Conservation (phyloP, 2,797 vertebrate species). For the Ammospiza maritima region DNA sequence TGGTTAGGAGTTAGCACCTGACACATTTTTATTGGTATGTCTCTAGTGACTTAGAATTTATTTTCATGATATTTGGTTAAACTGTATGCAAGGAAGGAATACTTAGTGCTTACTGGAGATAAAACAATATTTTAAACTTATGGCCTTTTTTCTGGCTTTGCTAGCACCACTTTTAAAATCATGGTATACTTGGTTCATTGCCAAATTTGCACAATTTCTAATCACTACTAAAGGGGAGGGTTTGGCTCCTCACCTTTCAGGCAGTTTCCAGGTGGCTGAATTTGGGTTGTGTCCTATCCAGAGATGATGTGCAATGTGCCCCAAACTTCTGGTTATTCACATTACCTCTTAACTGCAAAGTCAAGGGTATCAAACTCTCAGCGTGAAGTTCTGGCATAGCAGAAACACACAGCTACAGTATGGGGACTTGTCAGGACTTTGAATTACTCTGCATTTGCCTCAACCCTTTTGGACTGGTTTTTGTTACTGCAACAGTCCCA, state of each 20-base stretch:
- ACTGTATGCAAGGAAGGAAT: not conserved
- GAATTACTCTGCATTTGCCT: not conserved
- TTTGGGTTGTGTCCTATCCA: accelerated
- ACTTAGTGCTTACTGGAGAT: not conserved
- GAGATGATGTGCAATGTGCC: not conserved
- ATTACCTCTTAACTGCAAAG: not conserved
- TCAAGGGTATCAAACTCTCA: not conserved
- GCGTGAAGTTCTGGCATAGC: not conserved
- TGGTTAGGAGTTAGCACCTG: not conserved
- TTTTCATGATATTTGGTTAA: not conserved
- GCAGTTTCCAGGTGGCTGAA: not conserved
- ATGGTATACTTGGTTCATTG: not conserved
- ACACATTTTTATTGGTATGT: not conserved
- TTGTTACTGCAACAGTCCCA: not conserved
- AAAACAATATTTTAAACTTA: not conserved
- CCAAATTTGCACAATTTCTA: not conserved
- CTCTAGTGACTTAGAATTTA: not conserved
- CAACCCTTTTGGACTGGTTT: not conserved
- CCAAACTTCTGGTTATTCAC: not conserved
- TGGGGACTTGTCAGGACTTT: not conserved
- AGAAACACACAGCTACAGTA: not conserved
- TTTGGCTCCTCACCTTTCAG: not conserved
- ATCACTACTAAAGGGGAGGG: not conserved
- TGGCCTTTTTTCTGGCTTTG: not conserved
- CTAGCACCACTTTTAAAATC: not conserved